Conservation (phyloP, 2,888 invertebrate genomes). For the Gerosis bhagava region DNA sequence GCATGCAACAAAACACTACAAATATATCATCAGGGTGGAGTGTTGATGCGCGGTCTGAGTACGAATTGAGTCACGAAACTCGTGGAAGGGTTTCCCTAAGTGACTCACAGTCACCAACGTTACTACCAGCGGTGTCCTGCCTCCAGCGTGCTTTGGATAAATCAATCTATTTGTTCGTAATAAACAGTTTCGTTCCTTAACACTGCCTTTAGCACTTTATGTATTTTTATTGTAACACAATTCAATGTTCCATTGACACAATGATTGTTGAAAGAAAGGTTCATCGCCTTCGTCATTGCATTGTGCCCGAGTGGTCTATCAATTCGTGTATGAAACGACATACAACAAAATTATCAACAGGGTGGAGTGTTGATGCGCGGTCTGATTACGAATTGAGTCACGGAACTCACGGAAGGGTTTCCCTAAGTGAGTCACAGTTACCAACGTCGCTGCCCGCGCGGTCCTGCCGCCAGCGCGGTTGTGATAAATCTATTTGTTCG, state of each 20-base stretch:
- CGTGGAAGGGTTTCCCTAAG: slow-evolving; percentile 77
- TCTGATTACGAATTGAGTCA: slow-evolving; percentile 73
- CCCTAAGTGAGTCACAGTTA: slow-evolving; percentile 61
- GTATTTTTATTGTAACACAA: no score
- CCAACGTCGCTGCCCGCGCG: slow-evolving; percentile 15
- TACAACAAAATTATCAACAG: slow-evolving; percentile 45
- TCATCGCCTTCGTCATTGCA: slow-evolving; percentile 12
- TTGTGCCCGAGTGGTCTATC: slow-evolving; percentile 13
- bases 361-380: slow-evolving; percentile 54
- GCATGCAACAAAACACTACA: slow-evolving; percentile 4
- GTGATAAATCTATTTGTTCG: slow-evolving; percentile 13
- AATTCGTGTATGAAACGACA: slow-evolving; percentile 12
- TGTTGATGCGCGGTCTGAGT: slow-evolving; percentile 57
- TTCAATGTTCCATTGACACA: slow-evolving; percentile 10
- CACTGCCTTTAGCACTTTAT: no score
- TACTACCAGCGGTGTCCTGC: slow-evolving; percentile 20
- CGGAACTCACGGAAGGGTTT: slow-evolving; percentile 80
- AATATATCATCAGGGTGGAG: slow-evolving; percentile 53
- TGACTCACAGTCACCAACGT: slow-evolving; percentile 46
- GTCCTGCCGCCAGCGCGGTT: slow-evolving; percentile 9
- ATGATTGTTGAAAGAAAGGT: neutral
- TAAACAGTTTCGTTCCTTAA: slow-evolving; percentile 11
- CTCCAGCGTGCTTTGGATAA: slow-evolving; percentile 8
- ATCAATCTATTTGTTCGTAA: slow-evolving; percentile 10
- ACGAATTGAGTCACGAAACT: slow-evolving; percentile 75